Evolutionary conservation across 2,113 vertebrate genomes (phyloP), one percentile per base, ranked within the genome.

Genomic region (Patagioenas fasciata): DNA sequence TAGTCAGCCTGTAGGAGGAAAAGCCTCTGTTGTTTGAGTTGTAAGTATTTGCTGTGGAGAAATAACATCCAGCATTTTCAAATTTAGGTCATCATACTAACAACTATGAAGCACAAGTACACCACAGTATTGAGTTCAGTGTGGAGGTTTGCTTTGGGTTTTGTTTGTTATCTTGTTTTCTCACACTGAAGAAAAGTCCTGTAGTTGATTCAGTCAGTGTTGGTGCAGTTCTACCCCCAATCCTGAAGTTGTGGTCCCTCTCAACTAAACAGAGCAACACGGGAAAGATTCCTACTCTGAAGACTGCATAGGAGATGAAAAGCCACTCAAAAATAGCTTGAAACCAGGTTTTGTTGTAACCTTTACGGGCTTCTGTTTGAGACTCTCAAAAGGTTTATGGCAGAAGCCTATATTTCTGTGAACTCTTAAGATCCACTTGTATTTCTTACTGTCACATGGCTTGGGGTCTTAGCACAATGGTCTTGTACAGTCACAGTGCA

Each of bases 111-210:
- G 53, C 65, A 53, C 23, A 8, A 20, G n/a, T n/a, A 25, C 70
- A 48, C 2, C 20, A 2, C 14, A 17, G 10, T 32, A 13, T 51
- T 44, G 28, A 20, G 44, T 69, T 85, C 54, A 61, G 0, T 1
- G 1, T 28, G 17, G 32, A 56, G 8, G 9, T 54, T 66, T 85
- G 19, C 31, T 65, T 40, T 62, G 29, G 15, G 19, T 26, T 38
- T 72, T 66, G 26, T 70, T 88, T 38, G 34, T 64, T 26, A 31
- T 32, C 42, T 75, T 60, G 12, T 85, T 75, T 85, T 61, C 50
- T 75, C 66, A 31, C 18, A 5, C 12, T 44, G 21, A 48, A 71
- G 51, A 29, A 6, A n/a, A 79, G 28, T 34, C 28, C 26, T 36
- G 7, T 36, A 47, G 28, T 31, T 87, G 48, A 13, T 31, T 75